These are phyloP conservation scores for Bombus superbus DNA, from an alignment of 1,140 invertebrate species.

Conservation along the genomic window DNA sequence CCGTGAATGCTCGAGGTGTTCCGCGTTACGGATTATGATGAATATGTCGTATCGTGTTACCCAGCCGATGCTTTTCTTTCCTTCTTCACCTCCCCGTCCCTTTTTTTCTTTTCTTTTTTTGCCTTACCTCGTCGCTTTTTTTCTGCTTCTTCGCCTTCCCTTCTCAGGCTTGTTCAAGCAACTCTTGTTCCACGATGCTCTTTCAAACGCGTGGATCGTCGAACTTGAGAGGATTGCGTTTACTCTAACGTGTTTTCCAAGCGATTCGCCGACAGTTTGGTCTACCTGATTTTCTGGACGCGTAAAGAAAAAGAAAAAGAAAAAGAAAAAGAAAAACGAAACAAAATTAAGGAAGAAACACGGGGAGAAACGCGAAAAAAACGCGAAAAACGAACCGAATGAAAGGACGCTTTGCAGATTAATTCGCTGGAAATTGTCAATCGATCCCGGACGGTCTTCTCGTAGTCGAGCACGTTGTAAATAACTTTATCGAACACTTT, in stretches of 20 bases:
- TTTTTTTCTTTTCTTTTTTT: slow-evolving; percentile 12
- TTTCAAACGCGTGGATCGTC: slow-evolving; percentile 46
- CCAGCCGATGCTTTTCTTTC: slow-evolving; percentile 60
- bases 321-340: not conserved
- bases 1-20: slow-evolving; percentile 76
- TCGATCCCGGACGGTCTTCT: not conserved
- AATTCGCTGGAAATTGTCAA: slow-evolving; percentile 18
- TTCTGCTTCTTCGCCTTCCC: not conserved
- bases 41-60: slow-evolving; percentile 81
- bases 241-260: not conserved
- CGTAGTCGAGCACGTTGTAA: not conserved
- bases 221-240: slow-evolving; percentile 10
- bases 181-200: not conserved
- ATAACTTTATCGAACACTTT: slow-evolving; percentile 24
- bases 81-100: not conserved
- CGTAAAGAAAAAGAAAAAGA: not conserved
- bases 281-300: not conserved
- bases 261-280: not conserved
- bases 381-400: not conserved
- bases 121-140: not conserved
- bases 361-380: not conserved
- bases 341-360: no score
- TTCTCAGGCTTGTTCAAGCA: not conserved
- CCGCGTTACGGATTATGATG: slow-evolving; percentile 81
- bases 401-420: slow-evolving; percentile 9